Percentiles rank a stretch among this genome's conserved stretches.
Evolutionary conservation across 1,140 invertebrate genomes (phyloP).

Genomic region (Drosophila mojavensis): DNA sequence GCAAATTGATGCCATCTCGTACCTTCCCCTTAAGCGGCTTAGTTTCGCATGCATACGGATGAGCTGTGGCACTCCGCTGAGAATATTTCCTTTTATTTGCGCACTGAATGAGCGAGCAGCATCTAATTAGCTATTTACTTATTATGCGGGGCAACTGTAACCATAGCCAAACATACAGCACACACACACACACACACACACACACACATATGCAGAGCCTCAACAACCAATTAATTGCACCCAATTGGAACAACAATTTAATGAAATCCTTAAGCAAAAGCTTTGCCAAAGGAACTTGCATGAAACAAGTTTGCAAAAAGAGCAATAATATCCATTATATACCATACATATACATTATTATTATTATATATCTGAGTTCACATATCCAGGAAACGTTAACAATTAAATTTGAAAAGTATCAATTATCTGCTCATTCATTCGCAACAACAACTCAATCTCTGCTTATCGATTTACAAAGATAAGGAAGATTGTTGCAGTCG

Average conservation of each 20-base stretch:
- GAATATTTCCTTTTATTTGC: slow-evolving; percentile 1
- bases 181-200: not conserved
- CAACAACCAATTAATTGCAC: not conserved
- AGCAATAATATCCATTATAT: no score
- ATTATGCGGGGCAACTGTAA: not conserved
- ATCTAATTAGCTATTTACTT: slow-evolving; percentile 30
- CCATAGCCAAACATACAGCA: not conserved
- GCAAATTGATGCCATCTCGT: slow-evolving; percentile 21
- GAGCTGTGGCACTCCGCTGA: not conserved
- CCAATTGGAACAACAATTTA: not conserved
- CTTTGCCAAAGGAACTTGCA: no score
- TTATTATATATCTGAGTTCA: no score
- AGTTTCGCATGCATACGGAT: slow-evolving; percentile 5
- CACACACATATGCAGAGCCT: not conserved
- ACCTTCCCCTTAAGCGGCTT: slow-evolving; percentile 20
- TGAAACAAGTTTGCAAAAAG: no score
- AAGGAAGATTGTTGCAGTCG: no score
- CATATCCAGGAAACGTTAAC: no score
- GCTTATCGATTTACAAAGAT: no score
- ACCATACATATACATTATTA: no score
- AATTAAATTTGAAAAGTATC: no score
- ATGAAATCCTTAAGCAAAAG: not conserved
- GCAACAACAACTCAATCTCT: no score
- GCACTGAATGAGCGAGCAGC: not conserved
- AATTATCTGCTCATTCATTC: no score